Conservation (phyloP, 2,113 vertebrate genomes). For the Phyllopteryx taeniolatus region DNA sequence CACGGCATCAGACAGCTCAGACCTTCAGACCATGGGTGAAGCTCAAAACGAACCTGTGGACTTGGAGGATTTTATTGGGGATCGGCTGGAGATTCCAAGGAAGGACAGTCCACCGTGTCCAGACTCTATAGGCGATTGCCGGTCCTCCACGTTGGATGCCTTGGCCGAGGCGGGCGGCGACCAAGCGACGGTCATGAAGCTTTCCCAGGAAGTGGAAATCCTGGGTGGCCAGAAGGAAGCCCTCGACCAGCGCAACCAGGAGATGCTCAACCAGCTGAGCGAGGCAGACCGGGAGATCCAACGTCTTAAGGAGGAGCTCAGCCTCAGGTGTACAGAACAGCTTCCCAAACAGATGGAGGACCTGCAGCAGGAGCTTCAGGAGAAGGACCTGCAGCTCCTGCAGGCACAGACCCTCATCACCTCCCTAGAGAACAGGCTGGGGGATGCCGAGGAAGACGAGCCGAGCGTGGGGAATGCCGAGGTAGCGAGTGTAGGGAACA, state of each 20-base stretch:
- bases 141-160: background rate
- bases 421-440: conserved; percentile 51
- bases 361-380: conserved; percentile 50
- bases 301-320: conserved; percentile 56
- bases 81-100: background rate
- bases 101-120: conserved; percentile 7
- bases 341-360: conserved; percentile 14
- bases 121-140: conserved; percentile 8
- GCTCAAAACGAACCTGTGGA: background rate
- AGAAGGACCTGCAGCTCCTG: conserved; percentile 48
- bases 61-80: background rate
- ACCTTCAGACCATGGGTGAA: background rate
- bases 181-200: conserved; percentile 18
- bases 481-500: background rate
- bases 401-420: conserved; percentile 49
- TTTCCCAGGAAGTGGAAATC: conserved; percentile 51
- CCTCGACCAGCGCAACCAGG: conserved; percentile 67
- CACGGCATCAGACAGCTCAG: conserved; percentile 9
- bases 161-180: conserved; percentile 9
- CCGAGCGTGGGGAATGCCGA: background rate
- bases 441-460: conserved; percentile 27
- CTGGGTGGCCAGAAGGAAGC: conserved; percentile 58
- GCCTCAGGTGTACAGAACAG: conserved; percentile 27
- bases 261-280: conserved; percentile 70
- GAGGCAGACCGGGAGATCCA: conserved; percentile 71